Evolutionary conservation across 2,797 vertebrate genomes (phyloP), one percentile per base, ranked within the genome.

Genomic region (Phylloscopus collybita): DNA sequence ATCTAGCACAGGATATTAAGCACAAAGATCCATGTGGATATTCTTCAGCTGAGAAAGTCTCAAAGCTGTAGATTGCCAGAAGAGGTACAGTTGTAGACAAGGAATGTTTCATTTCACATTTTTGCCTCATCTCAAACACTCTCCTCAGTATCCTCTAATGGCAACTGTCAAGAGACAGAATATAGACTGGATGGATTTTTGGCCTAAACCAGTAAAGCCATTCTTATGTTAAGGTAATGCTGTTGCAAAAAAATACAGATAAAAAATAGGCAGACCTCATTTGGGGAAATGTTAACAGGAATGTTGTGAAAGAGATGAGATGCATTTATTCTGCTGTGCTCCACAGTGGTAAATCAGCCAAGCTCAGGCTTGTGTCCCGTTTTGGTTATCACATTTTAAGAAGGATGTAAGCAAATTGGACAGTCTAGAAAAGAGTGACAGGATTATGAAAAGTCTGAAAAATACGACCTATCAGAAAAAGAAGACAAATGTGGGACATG

Each of bases 361-460:
- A 95, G 88, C 75, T 96, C 80, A 95, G 78, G 93, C 95, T 94
- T 94, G 86, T 95, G 71, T 96, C 92, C 95, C 93, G 88, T 95
- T 97, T 95, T 93, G 95, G 93, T 92, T 96, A 95, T 85, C 93
- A 94, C 95, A 93, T 96, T 94, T 96, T 95, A 97, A 96, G 93
- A 95, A 96, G 94, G 94, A 95, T 94, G 94, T 95, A 86, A 96
- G 90, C 93, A 95, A 96, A 97, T 91, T 95, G 93, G 95, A 96
- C 92, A 95, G 96, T 97, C 94, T 96, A 97, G 93, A 95, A 95
- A 84, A 95, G 78, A 97, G 96, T 92, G 95, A 96, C 91, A 95
- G 95, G 78, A 95, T 96, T 94, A 95, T 76, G 94, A 96, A 96
- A 96, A 65, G 38, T 91, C 87, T 94, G 95, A 95, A 95, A 96